Conservation (phyloP, 1,140 invertebrate genomes). For the Scaptodrosophila lebanonensis region DNA sequence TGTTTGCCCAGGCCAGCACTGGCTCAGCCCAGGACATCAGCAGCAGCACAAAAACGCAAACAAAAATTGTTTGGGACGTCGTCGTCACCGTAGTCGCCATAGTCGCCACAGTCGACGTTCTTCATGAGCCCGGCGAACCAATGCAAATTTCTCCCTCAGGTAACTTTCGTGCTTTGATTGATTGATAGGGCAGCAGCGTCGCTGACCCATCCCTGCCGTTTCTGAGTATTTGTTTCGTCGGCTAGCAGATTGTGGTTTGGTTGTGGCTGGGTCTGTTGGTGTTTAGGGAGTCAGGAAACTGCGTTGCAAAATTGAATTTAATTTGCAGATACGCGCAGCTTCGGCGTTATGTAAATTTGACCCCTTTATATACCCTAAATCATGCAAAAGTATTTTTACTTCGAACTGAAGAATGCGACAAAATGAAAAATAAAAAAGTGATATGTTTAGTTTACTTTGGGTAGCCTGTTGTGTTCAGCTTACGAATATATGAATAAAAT, state of each 20-base stretch:
- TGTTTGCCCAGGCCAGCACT: slow-evolving; percentile 41
- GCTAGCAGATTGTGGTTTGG: too few species aligned
- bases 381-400: too few species aligned
- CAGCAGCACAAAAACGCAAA: slow-evolving; percentile 6
- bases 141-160: slow-evolving; percentile 70
- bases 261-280: too few species aligned
- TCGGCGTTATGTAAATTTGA: slow-evolving; percentile 52
- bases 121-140: slow-evolving; percentile 55
- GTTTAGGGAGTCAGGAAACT: too few species aligned
- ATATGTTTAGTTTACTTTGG: too few species aligned
- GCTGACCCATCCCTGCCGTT: neutral
- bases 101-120: slow-evolving; percentile 4
- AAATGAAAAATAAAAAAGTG: too few species aligned
- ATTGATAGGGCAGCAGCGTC: slow-evolving; percentile 54
- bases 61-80: slow-evolving; percentile 56
- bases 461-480: too few species aligned
- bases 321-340: slow-evolving; percentile 61
- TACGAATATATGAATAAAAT: too few species aligned
- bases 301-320: slow-evolving; percentile 64
- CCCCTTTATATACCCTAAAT: too few species aligned
- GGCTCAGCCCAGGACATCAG: slow-evolving; percentile 35
- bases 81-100: neutral
- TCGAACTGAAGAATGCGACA: too few species aligned
- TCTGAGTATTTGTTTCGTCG: too few species aligned
- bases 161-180: slow-evolving; percentile 72